Conservation (phyloP, 1,140 invertebrate species). For the Pogonus chalceus region DNA sequence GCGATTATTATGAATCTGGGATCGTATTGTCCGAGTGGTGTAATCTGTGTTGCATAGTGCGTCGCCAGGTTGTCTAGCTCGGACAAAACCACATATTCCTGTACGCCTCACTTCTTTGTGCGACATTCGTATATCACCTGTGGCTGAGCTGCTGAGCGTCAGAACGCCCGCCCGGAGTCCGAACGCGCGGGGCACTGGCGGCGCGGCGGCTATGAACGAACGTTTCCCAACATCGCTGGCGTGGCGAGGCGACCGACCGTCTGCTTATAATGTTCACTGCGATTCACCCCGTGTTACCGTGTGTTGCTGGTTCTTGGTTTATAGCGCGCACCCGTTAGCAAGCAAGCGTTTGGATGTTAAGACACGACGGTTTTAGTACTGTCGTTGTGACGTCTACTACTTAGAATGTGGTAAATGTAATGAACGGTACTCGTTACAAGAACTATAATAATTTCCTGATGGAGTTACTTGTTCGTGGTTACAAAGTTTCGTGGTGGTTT, state of each 20-base stretch:
- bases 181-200: neutral
- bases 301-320: neutral
- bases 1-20: neutral
- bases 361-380: no score
- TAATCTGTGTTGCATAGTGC: neutral
- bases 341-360: no score
- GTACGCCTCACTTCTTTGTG: neutral
- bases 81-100: neutral
- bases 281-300: neutral
- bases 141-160: neutral
- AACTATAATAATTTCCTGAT: no score
- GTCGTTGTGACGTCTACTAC: no score
- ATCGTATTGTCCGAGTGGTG: neutral
- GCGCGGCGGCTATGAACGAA: neutral
- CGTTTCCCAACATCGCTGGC: neutral
- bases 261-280: neutral
- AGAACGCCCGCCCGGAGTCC: neutral
- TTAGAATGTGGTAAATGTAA: no score
- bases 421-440: no score
- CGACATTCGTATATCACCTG: neutral
- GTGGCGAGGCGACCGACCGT: neutral
- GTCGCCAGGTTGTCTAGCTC: neutral
- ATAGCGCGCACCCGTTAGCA: no score
- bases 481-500: no score
- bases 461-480: no score